Evolutionary conservation across 2,113 vertebrate genomes (phyloP).

Genomic region (Rhinogobius similis): DNA sequence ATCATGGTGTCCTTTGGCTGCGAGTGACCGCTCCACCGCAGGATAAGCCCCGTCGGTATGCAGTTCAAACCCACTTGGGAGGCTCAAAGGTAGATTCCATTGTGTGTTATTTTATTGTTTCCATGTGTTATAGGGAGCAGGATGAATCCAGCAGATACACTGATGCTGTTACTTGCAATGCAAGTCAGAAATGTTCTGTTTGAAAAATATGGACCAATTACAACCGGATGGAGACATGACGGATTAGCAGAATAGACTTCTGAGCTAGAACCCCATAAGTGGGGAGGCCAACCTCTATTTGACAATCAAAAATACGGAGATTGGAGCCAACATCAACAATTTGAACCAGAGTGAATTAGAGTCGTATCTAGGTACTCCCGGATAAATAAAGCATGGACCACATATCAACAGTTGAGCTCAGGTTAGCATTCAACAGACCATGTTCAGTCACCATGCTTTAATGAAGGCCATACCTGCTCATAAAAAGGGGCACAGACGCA

Average conservation of each 20-base stretch:
- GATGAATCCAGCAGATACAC: constrained; percentile 1
- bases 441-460: neutral
- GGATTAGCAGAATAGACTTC: neutral
- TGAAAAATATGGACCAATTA: neutral
- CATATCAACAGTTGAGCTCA: too few relatives aligned
- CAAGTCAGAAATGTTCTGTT: too few relatives aligned
- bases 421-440: neutral
- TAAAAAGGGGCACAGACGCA: neutral
- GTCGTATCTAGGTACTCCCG: neutral
- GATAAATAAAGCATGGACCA: neutral
- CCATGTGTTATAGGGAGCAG: constrained; percentile 30
- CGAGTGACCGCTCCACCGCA: constrained; percentile 13
- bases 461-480: neutral
- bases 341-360: neutral
- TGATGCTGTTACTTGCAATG: neutral
- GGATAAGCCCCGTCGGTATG: constrained; percentile 58
- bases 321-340: neutral
- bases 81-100: constrained; percentile 47
- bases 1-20: constrained; percentile 11
- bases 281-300: neutral
- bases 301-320: neutral
- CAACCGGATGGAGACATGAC: neutral
- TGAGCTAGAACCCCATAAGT: neutral
- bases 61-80: constrained; percentile 39
- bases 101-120: constrained; percentile 53